Evolutionary conservation across 37 sponge, comb jelly and placozoan genomes (phyloP), one percentile per base, ranked within the genome.

Genomic region (Diacarnus erythraeanus): DNA sequence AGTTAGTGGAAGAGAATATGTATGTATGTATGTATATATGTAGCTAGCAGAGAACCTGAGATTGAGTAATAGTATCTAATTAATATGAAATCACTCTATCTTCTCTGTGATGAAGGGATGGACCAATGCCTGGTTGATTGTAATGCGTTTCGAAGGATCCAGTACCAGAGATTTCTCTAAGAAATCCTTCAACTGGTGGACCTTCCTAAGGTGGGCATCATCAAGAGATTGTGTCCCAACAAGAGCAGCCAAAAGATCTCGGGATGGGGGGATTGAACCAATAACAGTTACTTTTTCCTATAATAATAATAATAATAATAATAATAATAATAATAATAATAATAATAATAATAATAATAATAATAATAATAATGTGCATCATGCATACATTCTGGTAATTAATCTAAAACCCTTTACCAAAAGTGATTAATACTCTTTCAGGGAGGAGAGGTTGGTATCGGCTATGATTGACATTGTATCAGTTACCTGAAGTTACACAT

Each of bases 31-130:
- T 47, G 12, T 15, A 15, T 47, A 47, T 47, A 47, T 47, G 12
- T 15, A 12, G 12, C 12, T 47, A 12, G 12, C 10, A 47, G 51
- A 47, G 12, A 12, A 47, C 51, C 12, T n/a, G n/a, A n/a, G n/a
- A n/a, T n/a, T n/a, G n/a, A n/a, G n/a, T n/a, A n/a, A n/a, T n/a
- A n/a, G n/a, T n/a, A n/a, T n/a, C n/a, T n/a, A n/a, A n/a, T n/a
- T n/a, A n/a, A n/a, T n/a, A 54, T 54, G 17, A 10, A 54, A 54
- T 76, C 42, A 78, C 40, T 80, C 80, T 2, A 97, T 79, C 37
- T 88, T 90, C 66, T 97, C 98, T 37, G 88, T 86, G 59, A 97
- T 93, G 77, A 97, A 97, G n/a, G 95, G 95, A 66, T 95, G 92
- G 0, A 72, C 69, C 0, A 97, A 76, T 2, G 98, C 95, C 39